A percentile compares a stretch with the other conserved stretches of the same genome.
Evolutionary conservation across 2,888 invertebrate species (phyloP).

Genomic region (Stenoptilia bipunctidactyla): DNA sequence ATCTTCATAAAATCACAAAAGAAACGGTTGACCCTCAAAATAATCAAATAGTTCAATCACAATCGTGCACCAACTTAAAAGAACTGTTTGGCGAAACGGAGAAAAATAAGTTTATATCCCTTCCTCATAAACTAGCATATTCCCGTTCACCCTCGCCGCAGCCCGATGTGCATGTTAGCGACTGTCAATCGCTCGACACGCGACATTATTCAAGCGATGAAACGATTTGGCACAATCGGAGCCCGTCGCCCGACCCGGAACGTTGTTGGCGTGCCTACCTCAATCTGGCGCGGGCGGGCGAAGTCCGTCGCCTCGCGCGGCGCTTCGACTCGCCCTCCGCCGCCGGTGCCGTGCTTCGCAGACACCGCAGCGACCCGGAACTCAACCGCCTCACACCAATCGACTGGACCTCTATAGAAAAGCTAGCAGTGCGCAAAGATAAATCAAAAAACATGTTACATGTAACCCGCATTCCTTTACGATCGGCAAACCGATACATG

Average conservation of each 20-base stretch:
- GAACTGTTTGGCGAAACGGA: constrained; percentile 86
- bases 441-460: constrained; percentile 68
- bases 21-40: constrained; percentile 26
- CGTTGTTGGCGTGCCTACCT: constrained; percentile 78
- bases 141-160: constrained; percentile 63
- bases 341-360: constrained; percentile 60
- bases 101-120: constrained; percentile 68
- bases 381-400: constrained; percentile 71
- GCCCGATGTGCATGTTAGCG: constrained; percentile 55
- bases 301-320: constrained; percentile 81
- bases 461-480: constrained; percentile 73
- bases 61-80: constrained; percentile 81
- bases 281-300: constrained; percentile 80
- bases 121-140: constrained; percentile 56
- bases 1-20: constrained; percentile 15
- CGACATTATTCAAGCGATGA: constrained; percentile 73
- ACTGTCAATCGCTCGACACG: constrained; percentile 64
- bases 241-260: constrained; percentile 80
- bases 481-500: constrained; percentile 82
- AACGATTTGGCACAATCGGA: constrained; percentile 77
- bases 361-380: constrained; percentile 86
- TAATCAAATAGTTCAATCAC: constrained; percentile 65
- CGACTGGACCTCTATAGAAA: constrained; percentile 59
- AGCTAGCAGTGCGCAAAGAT: constrained; percentile 30
- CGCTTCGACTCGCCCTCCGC: constrained; percentile 81